phyloP scores from a whole-genome alignment of 2,113 vertebrate genomes.

The Brachypodius melanocephalos region DNA sequence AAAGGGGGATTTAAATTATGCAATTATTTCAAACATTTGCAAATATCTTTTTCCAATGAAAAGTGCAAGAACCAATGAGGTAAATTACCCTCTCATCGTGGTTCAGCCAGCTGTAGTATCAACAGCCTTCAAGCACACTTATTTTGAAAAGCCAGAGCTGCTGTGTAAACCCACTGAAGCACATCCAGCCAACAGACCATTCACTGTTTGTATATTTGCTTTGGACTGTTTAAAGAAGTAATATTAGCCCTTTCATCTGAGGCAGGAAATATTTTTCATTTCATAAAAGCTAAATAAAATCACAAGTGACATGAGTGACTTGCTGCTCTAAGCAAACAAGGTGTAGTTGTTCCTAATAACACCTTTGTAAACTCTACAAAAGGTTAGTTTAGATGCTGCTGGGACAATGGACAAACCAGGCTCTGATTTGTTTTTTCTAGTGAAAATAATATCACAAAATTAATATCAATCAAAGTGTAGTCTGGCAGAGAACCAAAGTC shows the following conservation, averaged over 20 bases:
- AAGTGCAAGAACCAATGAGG: background rate
- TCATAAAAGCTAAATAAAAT: constrained; percentile 43
- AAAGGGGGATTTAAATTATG: background rate
- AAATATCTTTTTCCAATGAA: background rate
- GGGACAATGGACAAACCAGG: background rate
- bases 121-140: background rate
- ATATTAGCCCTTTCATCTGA: constrained; percentile 12
- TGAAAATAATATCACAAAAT: background rate
- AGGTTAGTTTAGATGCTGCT: background rate
- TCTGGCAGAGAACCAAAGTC: background rate
- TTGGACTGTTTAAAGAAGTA: constrained; percentile 49
- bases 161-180: background rate
- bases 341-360: background rate
- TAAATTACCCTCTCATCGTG: background rate
- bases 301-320: background rate
- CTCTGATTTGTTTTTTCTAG: background rate
- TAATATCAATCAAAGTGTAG: background rate
- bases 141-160: background rate
- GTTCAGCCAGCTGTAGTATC: background rate
- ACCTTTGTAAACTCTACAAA: background rate
- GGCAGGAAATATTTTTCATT: constrained; percentile 1
- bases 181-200: background rate
- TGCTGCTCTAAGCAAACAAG: constrained; percentile 42
- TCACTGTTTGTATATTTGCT: constrained; percentile 48
- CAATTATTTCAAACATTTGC: background rate